These are phyloP conservation scores for Illadopsis cleaveri DNA, from an alignment of 2,113 vertebrate genomes.

Conservation along the genomic window DNA sequence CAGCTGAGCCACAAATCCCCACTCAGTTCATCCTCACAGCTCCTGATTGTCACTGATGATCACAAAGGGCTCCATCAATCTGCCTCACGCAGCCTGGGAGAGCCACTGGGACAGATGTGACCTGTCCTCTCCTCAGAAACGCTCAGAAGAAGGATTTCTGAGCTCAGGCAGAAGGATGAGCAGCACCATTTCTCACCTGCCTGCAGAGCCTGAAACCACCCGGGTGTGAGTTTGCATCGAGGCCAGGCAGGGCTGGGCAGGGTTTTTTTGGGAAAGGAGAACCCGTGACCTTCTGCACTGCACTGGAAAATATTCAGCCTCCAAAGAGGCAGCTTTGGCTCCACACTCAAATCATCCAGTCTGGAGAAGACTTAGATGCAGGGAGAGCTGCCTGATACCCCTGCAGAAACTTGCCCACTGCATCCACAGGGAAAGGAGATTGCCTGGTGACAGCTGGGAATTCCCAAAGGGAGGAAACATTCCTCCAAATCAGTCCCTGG, in stretches of 20 bases:
- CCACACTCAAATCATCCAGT: neutral
- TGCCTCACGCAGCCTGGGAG: neutral
- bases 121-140: neutral
- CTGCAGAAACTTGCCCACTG: neutral
- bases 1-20: neutral
- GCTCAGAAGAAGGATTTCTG: neutral
- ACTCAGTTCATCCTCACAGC: neutral
- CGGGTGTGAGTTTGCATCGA: neutral
- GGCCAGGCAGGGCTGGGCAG: neutral
- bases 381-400: neutral
- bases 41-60: neutral
- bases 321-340: neutral
- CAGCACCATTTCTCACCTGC: neutral
- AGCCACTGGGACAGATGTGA: neutral
- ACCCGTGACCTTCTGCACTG: neutral
- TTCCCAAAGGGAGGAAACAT: neutral
- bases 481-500: neutral
- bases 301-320: neutral
- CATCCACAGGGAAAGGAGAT: neutral
- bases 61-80: constrained; percentile 9
- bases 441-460: neutral
- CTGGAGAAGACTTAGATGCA: neutral
- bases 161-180: neutral
- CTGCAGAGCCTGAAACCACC: neutral
- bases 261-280: neutral